phyloP scores from a whole-genome alignment of 2,888 invertebrate species.

The Orchesella flavescens region DNA sequence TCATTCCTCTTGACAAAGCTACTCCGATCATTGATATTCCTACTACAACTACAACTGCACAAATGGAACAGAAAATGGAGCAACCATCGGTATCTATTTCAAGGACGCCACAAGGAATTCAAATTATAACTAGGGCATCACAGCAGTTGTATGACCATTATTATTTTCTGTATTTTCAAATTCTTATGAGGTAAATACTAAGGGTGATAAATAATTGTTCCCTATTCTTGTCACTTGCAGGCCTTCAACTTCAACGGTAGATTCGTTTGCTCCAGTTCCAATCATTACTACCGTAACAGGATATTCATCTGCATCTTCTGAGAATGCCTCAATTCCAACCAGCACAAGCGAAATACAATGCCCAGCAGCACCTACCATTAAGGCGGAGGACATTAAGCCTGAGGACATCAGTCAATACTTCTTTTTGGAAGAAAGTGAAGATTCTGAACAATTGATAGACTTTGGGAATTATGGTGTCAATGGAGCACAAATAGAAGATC shows the following conservation, averaged over 20 bases:
- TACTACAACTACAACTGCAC: too few species aligned
- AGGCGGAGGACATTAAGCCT: not conserved
- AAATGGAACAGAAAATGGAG: too few species aligned
- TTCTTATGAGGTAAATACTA: too few species aligned
- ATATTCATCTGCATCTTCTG: too few species aligned
- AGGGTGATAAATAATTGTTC: not conserved
- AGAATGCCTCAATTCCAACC: too few species aligned
- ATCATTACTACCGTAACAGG: not conserved
- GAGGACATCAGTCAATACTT: not conserved
- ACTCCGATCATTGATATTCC: too few species aligned
- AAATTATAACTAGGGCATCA: too few species aligned
- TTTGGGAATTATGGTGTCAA: not conserved
- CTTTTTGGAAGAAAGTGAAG: conserved; percentile 26
- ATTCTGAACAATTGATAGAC: conserved; percentile 18
- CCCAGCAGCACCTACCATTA: not conserved
- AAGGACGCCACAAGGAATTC: too few species aligned
- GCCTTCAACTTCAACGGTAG: not conserved
- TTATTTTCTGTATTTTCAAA: too few species aligned
- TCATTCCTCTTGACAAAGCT: not conserved
- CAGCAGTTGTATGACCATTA: too few species aligned
- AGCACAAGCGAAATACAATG: too few species aligned
- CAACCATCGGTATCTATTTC: too few species aligned
- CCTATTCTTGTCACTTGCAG: conserved; percentile 7
- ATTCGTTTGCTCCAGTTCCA: conserved; percentile 1
- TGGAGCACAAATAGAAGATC: conserved; percentile 21